Evolutionary conservation across 2,888 invertebrate species (phyloP).

Genomic region (Trissolcus brochymenae): DNA sequence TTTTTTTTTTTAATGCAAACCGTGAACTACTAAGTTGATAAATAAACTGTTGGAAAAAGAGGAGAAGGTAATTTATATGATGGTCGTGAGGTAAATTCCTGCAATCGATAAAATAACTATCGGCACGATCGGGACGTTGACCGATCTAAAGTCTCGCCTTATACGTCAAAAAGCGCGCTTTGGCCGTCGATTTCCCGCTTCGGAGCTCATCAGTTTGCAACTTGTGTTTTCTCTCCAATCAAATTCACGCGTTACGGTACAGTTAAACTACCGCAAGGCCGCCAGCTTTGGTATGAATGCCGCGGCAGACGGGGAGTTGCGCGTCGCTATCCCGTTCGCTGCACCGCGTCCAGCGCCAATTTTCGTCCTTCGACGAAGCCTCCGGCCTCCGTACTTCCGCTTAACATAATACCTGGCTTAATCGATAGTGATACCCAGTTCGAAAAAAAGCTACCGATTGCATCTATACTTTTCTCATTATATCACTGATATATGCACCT

Average conservation of each 20-base stretch:
- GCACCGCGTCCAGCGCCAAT: constrained; percentile 38
- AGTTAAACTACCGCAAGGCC: constrained; percentile 72
- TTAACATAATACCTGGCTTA: constrained; percentile 5
- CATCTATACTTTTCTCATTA: too few species aligned
- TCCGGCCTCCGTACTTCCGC: constrained; percentile 36
- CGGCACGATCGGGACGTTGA: constrained; percentile 48
- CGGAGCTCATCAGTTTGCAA: constrained; percentile 41
- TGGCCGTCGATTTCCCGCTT: constrained; percentile 52
- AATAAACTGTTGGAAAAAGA: too few species aligned
- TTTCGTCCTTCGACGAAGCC: constrained; percentile 43
- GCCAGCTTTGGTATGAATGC: constrained; percentile 49
- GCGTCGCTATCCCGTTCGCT: constrained; percentile 40
- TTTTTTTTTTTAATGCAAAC: not conserved
- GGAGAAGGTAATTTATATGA: too few species aligned
- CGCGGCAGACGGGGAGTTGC: constrained; percentile 6
- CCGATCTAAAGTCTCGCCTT: constrained; percentile 52
- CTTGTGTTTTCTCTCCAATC: constrained; percentile 63
- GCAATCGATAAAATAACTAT: constrained; percentile 1
- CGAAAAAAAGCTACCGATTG: not conserved
- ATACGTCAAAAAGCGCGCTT: constrained; percentile 46
- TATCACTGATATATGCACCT: too few species aligned
- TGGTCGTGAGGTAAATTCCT: not conserved
- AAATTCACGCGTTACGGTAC: constrained; percentile 73
- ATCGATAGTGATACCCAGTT: too few species aligned
- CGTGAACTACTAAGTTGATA: not conserved